Evolutionary conservation across 2,888 invertebrate species (phyloP), one percentile per base, ranked within the genome.

Genomic region (Parascotia fuliginaria): DNA sequence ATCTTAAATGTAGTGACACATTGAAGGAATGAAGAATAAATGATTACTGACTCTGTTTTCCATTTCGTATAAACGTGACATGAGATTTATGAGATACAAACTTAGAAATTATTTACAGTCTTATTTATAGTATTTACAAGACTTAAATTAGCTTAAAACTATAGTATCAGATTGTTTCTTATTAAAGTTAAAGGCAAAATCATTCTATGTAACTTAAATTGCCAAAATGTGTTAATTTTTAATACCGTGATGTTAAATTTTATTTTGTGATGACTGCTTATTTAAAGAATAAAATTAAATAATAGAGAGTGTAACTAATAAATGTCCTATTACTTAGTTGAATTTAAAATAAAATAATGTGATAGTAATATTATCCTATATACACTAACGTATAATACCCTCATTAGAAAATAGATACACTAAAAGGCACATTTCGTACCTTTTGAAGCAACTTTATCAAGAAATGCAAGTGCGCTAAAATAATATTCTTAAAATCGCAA

Each of bases 391-490:
- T 75, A 81, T 80, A 81, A 79, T 87, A 89, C 87, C 89, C 89
- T 89, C 86, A 88, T 85, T 70, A 74, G 70, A 71, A 79, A 81
- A 80, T 81, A 83, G 60, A 68, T 75, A 77, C 49, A 76, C 69
- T 83, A 85, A 75, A 90, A 91, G 90, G 89, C 89, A 90, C 89
- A 77, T 60, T 70, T 79, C 79, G 90, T 91, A 89, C 90, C 90
- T 85, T 65, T 73, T 71, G 73, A 82, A 87, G 83, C 85, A 73
- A 61, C 45, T 34, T 42, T 39, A 43, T 51, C 38, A 53, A 52
- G 54, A 66, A 65, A 52, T 58, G 39, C 51, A 47, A 68, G 48
- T 66, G 52, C 55, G 46, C 40, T 34, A 49, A 43, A 55, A 38
- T 55, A 40, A 5, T 6, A 44, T 49, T 39, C 39, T 24, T 22